Percentiles rank a stretch among this genome's conserved stretches.
These are phyloP conservation scores for Falco concolor DNA, from an alignment of 2,797 vertebrate species.

Conservation along the genomic window DNA sequence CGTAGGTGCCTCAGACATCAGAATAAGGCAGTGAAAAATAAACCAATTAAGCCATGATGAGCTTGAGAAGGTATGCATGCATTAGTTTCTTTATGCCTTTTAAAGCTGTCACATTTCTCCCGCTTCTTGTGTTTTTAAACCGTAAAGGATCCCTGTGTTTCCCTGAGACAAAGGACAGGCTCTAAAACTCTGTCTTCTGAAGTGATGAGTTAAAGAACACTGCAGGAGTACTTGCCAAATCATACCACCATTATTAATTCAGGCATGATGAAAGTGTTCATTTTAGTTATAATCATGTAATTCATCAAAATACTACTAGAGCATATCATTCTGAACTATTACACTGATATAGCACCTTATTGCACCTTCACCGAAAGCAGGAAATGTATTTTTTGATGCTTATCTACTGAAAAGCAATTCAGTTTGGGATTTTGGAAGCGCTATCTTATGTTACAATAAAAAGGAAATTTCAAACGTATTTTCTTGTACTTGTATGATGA, in stretches of 20 bases:
- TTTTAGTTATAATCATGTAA: conserved; percentile 91
- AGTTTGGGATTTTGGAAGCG: conserved; percentile 48
- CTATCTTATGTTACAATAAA: conserved; percentile 55
- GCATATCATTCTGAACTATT: conserved; percentile 80
- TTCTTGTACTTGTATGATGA: conserved; percentile 20
- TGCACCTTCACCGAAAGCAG: conserved; percentile 70
- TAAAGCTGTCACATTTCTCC: conserved; percentile 34
- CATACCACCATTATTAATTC: conserved; percentile 77
- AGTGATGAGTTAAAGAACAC: conserved; percentile 79
- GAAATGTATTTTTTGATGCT: conserved; percentile 72
- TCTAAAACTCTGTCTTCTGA: conserved; percentile 73
- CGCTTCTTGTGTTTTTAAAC: conserved; percentile 9
- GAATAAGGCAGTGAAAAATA: conserved; percentile 54
- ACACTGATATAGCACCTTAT: conserved; percentile 80
- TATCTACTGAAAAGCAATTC: conserved; percentile 70
- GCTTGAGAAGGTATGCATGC: conserved; percentile 12
- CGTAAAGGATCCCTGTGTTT: conserved; percentile 21
- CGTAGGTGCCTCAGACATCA: neutral
- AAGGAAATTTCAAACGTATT: conserved; percentile 45
- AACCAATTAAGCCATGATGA: conserved; percentile 13
- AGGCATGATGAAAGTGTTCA: conserved; percentile 88
- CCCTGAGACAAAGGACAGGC: conserved; percentile 56
- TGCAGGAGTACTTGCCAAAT: conserved; percentile 77
- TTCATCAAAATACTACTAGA: conserved; percentile 89
- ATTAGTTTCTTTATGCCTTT: conserved; percentile 29